phyloP scores from a whole-genome alignment of 2,797 vertebrate species.

The Pterois miles region DNA sequence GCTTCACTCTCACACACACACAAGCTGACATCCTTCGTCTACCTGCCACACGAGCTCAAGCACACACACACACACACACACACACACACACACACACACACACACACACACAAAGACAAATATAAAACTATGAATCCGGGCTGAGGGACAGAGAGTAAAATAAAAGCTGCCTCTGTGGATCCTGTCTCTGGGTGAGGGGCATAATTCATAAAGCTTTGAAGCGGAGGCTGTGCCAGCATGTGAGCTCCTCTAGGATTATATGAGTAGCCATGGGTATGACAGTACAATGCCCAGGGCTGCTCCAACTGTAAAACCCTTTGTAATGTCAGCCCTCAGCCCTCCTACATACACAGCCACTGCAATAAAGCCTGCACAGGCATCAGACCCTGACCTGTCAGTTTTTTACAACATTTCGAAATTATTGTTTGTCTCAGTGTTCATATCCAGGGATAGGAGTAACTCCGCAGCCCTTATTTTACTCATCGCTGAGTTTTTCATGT shows the following conservation, averaged over 20 bases:
- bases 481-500: conserved; percentile 14
- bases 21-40: neutral
- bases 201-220: conserved; percentile 70
- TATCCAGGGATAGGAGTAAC: neutral
- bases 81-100: conserved; percentile 8
- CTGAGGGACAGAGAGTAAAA: conserved; percentile 49
- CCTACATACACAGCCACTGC: conserved; percentile 31
- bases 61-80: neutral
- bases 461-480: neutral
- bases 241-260: conserved; percentile 60
- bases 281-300: conserved; percentile 53
- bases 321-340: conserved; percentile 49
- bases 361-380: conserved; percentile 5
- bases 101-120: conserved; percentile 3
- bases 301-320: conserved; percentile 36
- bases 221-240: conserved; percentile 57
- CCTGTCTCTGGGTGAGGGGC: conserved; percentile 46
- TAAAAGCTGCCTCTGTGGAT: conserved; percentile 54
- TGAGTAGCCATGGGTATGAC: conserved; percentile 64
- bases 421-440: conserved; percentile 25
- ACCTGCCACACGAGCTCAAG: neutral
- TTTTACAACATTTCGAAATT: conserved; percentile 20
- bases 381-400: conserved; percentile 20
- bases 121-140: conserved; percentile 31
- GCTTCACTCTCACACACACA: conserved; percentile 5